These are phyloP conservation scores for Varanus salvator DNA, from an alignment of 2,113 vertebrate genomes.

Conservation along the genomic window DNA sequence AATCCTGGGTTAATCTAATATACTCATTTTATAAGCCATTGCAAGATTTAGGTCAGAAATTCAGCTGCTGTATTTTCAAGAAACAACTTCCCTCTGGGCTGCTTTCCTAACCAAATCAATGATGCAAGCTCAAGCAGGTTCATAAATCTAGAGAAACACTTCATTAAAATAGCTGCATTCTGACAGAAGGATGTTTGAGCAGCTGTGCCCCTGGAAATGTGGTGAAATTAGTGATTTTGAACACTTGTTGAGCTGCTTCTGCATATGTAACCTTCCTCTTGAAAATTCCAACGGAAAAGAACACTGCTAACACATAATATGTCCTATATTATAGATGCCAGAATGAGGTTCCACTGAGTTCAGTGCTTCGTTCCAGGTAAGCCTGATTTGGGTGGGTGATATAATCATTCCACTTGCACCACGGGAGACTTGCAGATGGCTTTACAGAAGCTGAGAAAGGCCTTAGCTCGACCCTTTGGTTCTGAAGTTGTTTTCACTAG, in stretches of 20 bases:
- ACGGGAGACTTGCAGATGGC: background rate
- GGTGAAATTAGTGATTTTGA: background rate
- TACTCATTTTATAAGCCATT: conserved; percentile 41
- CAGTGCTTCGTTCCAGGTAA: background rate
- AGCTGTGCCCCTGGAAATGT: background rate
- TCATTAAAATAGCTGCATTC: conserved; percentile 10
- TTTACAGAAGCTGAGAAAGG: background rate
- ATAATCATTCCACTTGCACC: background rate
- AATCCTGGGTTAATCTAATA: conserved; percentile 56
- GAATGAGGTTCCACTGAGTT: background rate
- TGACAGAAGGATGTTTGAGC: background rate
- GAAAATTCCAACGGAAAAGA: background rate
- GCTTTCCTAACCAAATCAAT: background rate
- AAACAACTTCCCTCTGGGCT: conserved; percentile 29
- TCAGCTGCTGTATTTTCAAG: background rate
- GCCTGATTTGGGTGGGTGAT: background rate
- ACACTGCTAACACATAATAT: background rate
- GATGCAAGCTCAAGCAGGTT: background rate
- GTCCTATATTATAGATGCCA: background rate
- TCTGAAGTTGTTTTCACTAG: background rate
- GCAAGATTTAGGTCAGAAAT: conserved; percentile 24
- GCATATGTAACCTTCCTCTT: background rate
- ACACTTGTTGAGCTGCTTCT: background rate
- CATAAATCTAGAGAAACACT: conserved; percentile 25
- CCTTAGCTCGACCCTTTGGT: background rate